A percentile compares a stretch with the other conserved stretches of the same genome.
phyloP scores from a whole-genome alignment of 2,797 vertebrate genomes.

The Bovichtus diacanthus region DNA sequence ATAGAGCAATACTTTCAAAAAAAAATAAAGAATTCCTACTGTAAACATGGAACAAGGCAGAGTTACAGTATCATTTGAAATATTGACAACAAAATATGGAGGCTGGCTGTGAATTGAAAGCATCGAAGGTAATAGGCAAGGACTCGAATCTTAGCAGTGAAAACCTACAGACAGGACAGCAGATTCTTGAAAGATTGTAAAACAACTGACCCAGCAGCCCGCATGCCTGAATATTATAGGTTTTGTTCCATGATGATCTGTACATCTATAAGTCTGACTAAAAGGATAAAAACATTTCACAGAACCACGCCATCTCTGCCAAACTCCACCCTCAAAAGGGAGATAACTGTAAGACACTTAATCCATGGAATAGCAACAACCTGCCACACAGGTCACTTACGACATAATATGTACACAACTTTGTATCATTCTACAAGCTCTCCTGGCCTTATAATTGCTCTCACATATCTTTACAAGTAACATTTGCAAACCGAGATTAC shows the following conservation, averaged over 20 bases:
- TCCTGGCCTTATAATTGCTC: slow-evolving; percentile 21
- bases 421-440: slow-evolving; percentile 24
- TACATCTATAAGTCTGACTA: slow-evolving; percentile 1
- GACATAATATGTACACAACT: slow-evolving; percentile 47
- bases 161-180: slow-evolving; percentile 1
- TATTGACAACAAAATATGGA: slow-evolving; percentile 16
- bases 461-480: slow-evolving; percentile 41
- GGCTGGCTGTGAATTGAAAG: slow-evolving; percentile 56
- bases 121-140: slow-evolving; percentile 31
- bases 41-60: slow-evolving; percentile 67
- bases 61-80: slow-evolving; percentile 34
- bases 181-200: slow-evolving; percentile 24
- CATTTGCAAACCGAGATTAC: slow-evolving; percentile 34
- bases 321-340: slow-evolving; percentile 1
- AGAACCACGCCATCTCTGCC: slow-evolving; percentile 15
- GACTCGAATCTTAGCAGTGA: slow-evolving; percentile 7
- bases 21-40: slow-evolving; percentile 8
- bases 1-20: not conserved
- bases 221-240: slow-evolving; percentile 30
- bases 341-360: slow-evolving; percentile 46
- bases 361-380: slow-evolving; percentile 31
- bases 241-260: slow-evolving; percentile 19
- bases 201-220: slow-evolving; percentile 22
- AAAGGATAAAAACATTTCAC: slow-evolving; percentile 37
- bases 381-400: slow-evolving; percentile 51